These are phyloP conservation scores for Andrena camellia DNA, from an alignment of 2,888 invertebrate genomes.

Conservation along the genomic window DNA sequence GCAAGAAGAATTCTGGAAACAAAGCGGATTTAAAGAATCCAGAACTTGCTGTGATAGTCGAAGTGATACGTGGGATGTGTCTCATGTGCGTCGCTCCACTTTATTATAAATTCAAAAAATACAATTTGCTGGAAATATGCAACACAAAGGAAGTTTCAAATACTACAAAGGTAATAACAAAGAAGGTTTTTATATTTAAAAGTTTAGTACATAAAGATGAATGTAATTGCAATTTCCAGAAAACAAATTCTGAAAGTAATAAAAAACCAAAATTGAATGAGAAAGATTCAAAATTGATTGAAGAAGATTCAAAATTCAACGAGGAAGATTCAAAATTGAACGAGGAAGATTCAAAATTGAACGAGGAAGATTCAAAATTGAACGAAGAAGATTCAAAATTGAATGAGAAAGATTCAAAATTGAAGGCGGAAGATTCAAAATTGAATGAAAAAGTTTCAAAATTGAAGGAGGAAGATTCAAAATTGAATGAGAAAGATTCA, in stretches of 20 bases:
- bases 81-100: slow-evolving; percentile 93
- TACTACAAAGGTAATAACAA: slow-evolving; percentile 17
- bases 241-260: background rate
- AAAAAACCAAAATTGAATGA: background rate
- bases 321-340: background rate
- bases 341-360: background rate
- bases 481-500: background rate
- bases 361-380: background rate
- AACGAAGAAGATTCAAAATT: background rate
- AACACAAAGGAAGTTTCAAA: slow-evolving; percentile 53
- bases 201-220: background rate
- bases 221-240: slow-evolving; percentile 12
- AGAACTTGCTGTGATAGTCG: slow-evolving; percentile 92
- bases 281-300: background rate
- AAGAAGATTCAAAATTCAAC: background rate
- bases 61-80: slow-evolving; percentile 93
- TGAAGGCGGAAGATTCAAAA: background rate
- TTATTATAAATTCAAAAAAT: slow-evolving; percentile 92
- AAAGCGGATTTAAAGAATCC: slow-evolving; percentile 93
- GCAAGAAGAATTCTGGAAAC: slow-evolving; percentile 89
- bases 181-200: background rate
- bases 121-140: slow-evolving; percentile 90
- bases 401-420: background rate
- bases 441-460: background rate
- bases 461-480: background rate